Percentiles rank a stretch among this genome's conserved stretches.
Evolutionary conservation across 1,140 invertebrate species (phyloP).

Genomic region (Dolichoris vasculosae): DNA sequence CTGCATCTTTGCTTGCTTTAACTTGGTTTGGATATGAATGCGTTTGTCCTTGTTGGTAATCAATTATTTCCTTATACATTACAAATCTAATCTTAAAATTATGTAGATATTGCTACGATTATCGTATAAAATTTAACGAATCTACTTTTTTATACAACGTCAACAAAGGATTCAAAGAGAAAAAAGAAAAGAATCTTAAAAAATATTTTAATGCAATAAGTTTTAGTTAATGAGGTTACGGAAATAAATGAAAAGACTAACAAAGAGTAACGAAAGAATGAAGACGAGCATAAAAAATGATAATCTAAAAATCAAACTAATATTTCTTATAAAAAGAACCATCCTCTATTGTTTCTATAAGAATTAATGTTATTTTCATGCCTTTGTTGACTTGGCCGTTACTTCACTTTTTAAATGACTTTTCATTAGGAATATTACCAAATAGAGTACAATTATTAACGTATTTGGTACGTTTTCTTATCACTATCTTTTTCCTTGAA

Average conservation of each 20-base stretch:
- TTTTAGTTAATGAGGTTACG: neutral
- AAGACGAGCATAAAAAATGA: constrained; percentile 22
- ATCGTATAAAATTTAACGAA: constrained; percentile 20
- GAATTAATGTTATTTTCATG: constrained; percentile 4
- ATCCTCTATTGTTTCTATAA: constrained; percentile 18
- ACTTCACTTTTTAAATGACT: constrained; percentile 15
- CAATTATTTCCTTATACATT: constrained; percentile 30
- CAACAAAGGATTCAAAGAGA: constrained; percentile 16
- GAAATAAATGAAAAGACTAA: neutral
- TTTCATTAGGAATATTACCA: neutral
- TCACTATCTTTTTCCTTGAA: neutral
- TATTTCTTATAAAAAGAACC: constrained; percentile 19
- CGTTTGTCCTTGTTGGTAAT: constrained; percentile 52
- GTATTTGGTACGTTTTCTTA: neutral
- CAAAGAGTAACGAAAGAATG: neutral
- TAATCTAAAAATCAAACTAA: neutral
- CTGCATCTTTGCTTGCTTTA: constrained; percentile 56
- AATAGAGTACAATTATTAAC: constrained; percentile 4
- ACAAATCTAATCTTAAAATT: constrained; percentile 32
- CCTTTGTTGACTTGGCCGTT: constrained; percentile 8
- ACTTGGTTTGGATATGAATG: constrained; percentile 57
- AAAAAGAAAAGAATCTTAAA: neutral
- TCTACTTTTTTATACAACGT: constrained; percentile 45
- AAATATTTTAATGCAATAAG: neutral
- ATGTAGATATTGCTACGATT: constrained; percentile 23